phyloP scores from a whole-genome alignment of 2,113 vertebrate genomes.

The Sander lucioperca region DNA sequence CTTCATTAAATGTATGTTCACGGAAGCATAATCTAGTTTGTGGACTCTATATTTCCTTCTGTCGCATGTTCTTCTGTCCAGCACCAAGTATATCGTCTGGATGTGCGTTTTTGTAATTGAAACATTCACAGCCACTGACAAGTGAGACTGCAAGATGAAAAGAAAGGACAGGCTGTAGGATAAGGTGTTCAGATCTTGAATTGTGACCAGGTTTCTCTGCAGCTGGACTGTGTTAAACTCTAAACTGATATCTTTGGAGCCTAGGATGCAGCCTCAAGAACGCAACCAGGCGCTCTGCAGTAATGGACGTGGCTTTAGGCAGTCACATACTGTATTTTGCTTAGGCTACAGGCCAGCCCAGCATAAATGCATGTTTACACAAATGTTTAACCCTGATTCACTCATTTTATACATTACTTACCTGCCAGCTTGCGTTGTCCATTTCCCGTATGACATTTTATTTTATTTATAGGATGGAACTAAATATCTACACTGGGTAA shows the following conservation, averaged over 20 bases:
- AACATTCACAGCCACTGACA: background rate
- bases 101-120: background rate
- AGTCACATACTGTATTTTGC: background rate
- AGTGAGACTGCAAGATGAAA: background rate
- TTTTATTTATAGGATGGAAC: background rate
- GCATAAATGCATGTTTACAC: background rate
- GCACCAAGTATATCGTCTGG: too few relatives aligned
- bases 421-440: slow-evolving; percentile 5
- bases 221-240: background rate
- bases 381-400: background rate
- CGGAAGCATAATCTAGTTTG: too few relatives aligned
- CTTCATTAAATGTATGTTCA: too few relatives aligned
- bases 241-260: background rate
- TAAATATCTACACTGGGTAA: slow-evolving; percentile 43
- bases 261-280: background rate
- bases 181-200: background rate
- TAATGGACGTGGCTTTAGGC: background rate
- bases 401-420: slow-evolving; percentile 2
- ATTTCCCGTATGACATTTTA: slow-evolving; percentile 11
- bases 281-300: background rate
- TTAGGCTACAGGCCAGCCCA: background rate
- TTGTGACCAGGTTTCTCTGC: background rate
- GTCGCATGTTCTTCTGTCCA: too few relatives aligned
- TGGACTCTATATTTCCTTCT: too few relatives aligned
- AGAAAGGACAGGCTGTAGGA: background rate